Evolutionary conservation across 2,888 invertebrate genomes (phyloP).

Genomic region (Nymphalis c-album): DNA sequence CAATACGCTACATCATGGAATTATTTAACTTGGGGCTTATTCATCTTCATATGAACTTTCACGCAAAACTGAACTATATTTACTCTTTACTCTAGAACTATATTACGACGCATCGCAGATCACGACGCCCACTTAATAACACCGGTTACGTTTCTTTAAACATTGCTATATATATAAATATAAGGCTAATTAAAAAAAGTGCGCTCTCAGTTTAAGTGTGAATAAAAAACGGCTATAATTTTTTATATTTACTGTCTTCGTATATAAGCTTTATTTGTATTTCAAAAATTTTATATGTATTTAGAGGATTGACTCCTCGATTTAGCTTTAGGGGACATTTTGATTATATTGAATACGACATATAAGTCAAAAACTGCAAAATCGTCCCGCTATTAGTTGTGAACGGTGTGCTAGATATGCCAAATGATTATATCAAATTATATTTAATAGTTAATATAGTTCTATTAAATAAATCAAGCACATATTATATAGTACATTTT

Average conservation of each 20-base stretch:
- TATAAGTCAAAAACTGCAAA: constrained; percentile 37
- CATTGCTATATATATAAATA: too few species aligned
- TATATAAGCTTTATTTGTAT: constrained; percentile 2
- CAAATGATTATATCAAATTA: constrained; percentile 58
- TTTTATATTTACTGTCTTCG: constrained; percentile 1
- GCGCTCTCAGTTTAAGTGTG: too few species aligned
- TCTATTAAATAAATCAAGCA: constrained; percentile 4
- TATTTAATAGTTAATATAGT: constrained; percentile 42
- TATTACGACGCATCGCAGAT: too few species aligned
- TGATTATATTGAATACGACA: background rate
- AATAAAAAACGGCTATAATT: background rate
- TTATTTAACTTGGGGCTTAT: too few species aligned
- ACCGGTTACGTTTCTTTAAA: too few species aligned
- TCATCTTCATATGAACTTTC: too few species aligned
- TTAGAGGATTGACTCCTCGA: constrained; percentile 34
- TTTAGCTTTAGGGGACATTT: constrained; percentile 19
- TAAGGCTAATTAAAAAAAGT: too few species aligned
- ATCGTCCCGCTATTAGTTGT: constrained; percentile 41
- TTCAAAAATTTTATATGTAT: constrained; percentile 6
- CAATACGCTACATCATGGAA: too few species aligned
- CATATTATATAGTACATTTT: background rate
- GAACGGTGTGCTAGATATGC: constrained; percentile 70
- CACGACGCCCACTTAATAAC: too few species aligned
- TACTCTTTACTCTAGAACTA: too few species aligned
- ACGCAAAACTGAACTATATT: too few species aligned